phyloP scores from a whole-genome alignment of 2,888 invertebrate species.

The Odontocolon sp. region DNA sequence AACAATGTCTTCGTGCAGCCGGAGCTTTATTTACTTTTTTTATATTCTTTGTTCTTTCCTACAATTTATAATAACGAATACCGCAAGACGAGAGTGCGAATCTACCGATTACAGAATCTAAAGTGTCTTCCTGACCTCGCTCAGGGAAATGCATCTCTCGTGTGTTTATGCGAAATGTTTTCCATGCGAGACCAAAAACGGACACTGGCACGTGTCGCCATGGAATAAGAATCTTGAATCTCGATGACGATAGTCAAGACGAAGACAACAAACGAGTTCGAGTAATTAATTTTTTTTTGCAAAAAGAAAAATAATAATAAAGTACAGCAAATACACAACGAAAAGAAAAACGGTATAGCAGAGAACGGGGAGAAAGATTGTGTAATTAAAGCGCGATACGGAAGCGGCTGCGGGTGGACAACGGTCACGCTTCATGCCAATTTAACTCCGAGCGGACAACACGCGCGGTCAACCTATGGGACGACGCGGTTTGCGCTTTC shows the following conservation, averaged over 20 bases:
- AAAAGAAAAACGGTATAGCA: constrained; percentile 70
- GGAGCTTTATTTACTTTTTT: background rate
- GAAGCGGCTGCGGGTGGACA: constrained; percentile 72
- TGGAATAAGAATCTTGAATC: background rate
- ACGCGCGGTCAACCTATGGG: constrained; percentile 59
- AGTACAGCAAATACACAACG: constrained; percentile 43
- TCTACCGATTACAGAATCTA: constrained; percentile 34
- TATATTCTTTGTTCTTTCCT: background rate
- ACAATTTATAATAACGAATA: constrained; percentile 30
- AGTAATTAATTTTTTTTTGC: constrained; percentile 52
- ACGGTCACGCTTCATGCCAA: constrained; percentile 78
- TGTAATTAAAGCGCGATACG: constrained; percentile 75
- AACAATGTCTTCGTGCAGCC: background rate
- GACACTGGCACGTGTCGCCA: background rate
- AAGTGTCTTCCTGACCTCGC: constrained; percentile 36
- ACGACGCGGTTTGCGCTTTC: constrained; percentile 54
- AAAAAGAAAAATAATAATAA: constrained; percentile 13
- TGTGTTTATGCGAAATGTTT: background rate
- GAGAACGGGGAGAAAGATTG: constrained; percentile 53
- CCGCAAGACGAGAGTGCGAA: constrained; percentile 35
- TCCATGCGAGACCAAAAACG: background rate
- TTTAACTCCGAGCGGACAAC: constrained; percentile 70
- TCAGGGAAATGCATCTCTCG: background rate
- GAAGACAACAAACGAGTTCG: background rate
- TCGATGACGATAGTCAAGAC: background rate